phyloP scores from a whole-genome alignment of 1,140 invertebrate species.

The Drosophila suzukii region DNA sequence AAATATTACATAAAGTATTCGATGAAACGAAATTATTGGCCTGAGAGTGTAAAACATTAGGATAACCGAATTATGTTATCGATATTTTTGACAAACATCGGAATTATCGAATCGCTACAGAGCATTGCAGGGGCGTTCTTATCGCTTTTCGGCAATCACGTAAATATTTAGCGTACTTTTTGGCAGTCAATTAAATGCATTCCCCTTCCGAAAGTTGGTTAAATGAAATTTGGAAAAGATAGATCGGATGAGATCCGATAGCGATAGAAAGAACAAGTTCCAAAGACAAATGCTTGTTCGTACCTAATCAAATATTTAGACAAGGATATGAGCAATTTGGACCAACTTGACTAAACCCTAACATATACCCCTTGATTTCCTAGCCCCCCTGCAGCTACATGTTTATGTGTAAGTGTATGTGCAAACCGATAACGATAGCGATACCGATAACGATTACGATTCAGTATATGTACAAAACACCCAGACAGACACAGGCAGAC shows the following conservation, averaged over 20 bases:
- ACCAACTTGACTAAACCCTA: slow-evolving; percentile 52
- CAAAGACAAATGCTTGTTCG: slow-evolving; percentile 52
- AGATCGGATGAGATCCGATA: slow-evolving; percentile 25
- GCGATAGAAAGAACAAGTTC: slow-evolving; percentile 23
- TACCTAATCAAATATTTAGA: slow-evolving; percentile 42
- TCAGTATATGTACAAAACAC: slow-evolving; percentile 35
- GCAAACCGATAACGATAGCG: slow-evolving; percentile 25
- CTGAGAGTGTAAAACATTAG: background rate
- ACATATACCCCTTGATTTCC: background rate
- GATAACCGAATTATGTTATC: background rate
- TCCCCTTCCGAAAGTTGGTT: slow-evolving; percentile 35
- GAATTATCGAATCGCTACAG: background rate
- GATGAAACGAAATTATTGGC: background rate
- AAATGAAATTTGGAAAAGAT: slow-evolving; percentile 3
- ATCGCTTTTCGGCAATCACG: slow-evolving; percentile 25
- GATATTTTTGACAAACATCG: background rate
- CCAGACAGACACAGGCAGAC: slow-evolving; percentile 16
- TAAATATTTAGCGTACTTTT: slow-evolving; percentile 40
- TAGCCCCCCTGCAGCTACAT: slow-evolving; percentile 3
- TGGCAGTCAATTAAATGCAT: slow-evolving; percentile 64
- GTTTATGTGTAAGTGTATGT: slow-evolving; percentile 32
- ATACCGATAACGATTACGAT: slow-evolving; percentile 20
- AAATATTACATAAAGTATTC: background rate
- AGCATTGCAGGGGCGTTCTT: slow-evolving; percentile 32
- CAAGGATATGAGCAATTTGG: slow-evolving; percentile 70